phyloP scores from a whole-genome alignment of 1,140 invertebrate species.

The Ceratina australensis region DNA sequence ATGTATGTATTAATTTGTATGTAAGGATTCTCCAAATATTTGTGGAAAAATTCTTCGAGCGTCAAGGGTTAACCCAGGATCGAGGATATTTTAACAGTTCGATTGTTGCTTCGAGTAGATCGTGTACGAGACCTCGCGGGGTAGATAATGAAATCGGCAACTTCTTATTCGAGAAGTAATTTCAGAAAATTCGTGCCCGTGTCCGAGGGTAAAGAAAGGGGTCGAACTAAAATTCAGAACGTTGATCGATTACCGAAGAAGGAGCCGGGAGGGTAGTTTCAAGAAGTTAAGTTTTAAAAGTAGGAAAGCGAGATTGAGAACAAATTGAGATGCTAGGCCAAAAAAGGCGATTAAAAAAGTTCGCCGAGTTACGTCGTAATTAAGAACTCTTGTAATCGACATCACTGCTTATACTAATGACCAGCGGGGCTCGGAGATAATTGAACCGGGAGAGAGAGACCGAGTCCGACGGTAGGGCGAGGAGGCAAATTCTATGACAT shows the following conservation, averaged over 20 bases:
- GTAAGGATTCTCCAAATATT: too few species aligned
- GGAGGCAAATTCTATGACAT: slow-evolving; percentile 38
- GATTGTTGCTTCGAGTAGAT: too few species aligned
- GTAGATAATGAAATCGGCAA: neutral
- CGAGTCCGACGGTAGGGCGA: slow-evolving; percentile 4
- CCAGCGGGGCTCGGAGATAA: slow-evolving; percentile 17
- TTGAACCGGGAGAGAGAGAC: neutral
- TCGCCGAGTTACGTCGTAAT: slow-evolving; percentile 53
- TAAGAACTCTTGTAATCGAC: slow-evolving; percentile 59
- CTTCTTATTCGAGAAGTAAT: neutral
- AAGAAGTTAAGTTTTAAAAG: slow-evolving; percentile 24
- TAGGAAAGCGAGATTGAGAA: neutral
- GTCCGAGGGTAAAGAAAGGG: neutral
- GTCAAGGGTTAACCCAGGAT: too few species aligned
- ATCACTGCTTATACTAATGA: slow-evolving; percentile 58
- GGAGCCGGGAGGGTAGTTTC: slow-evolving; percentile 2
- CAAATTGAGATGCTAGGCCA: slow-evolving; percentile 23
- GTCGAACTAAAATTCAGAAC: neutral
- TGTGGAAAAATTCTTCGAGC: too few species aligned
- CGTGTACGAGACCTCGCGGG: neutral
- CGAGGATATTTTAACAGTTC: too few species aligned
- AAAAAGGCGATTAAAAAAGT: slow-evolving; percentile 42
- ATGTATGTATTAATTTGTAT: too few species aligned
- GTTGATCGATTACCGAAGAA: slow-evolving; percentile 17
- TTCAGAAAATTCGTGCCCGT: slow-evolving; percentile 6